phyloP scores from a whole-genome alignment of 2,113 vertebrate genomes.

The Ictalurus furcatus region DNA sequence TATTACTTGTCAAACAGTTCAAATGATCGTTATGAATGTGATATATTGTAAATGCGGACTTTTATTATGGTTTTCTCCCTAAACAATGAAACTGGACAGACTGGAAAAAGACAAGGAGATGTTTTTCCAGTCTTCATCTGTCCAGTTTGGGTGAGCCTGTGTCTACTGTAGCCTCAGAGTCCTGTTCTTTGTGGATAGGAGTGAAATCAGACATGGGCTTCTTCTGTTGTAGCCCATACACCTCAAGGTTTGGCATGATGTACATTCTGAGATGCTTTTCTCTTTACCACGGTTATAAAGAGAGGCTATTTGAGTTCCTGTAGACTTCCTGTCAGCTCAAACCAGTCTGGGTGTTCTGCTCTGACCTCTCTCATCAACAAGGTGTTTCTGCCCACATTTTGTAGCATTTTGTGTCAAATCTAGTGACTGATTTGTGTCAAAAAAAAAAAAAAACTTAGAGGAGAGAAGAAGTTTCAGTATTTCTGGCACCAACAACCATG shows the following conservation, averaged over 20 bases:
- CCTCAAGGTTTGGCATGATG: neutral
- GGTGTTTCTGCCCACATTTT: neutral
- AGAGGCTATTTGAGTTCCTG: too few relatives aligned
- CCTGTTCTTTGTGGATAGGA: neutral
- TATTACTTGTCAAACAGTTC: too few relatives aligned
- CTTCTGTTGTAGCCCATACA: neutral
- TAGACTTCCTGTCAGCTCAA: neutral
- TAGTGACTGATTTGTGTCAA: neutral
- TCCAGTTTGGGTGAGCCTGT: too few relatives aligned
- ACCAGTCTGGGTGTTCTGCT: too few relatives aligned
- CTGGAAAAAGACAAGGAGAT: too few relatives aligned
- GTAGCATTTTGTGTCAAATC: neutral
- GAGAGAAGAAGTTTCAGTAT: too few relatives aligned
- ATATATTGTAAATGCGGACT: neutral
- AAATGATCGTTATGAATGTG: neutral
- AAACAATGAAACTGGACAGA: too few relatives aligned
- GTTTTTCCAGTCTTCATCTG: too few relatives aligned
- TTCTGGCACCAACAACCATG: neutral
- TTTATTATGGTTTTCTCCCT: too few relatives aligned
- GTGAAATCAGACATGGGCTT: neutral
- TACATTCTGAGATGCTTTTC: neutral
- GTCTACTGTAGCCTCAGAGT: too few relatives aligned
- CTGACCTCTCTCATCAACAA: neutral
- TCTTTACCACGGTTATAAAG: too few relatives aligned
- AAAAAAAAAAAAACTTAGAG: too few relatives aligned